These are phyloP conservation scores for Cromileptes altivelis DNA, from an alignment of 2,113 vertebrate species.

Conservation along the genomic window DNA sequence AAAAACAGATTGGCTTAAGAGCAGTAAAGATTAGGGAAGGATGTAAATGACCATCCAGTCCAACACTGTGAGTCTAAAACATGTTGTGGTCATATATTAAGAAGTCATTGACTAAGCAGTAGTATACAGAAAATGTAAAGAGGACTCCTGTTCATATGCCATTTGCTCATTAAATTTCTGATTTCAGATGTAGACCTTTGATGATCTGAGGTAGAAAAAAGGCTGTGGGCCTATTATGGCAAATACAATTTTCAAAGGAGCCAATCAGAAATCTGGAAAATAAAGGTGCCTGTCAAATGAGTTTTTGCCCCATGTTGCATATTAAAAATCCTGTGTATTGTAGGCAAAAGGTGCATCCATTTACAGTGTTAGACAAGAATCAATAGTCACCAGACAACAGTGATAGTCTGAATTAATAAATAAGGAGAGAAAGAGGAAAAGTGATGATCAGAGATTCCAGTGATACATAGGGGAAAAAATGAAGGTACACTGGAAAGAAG, in stretches of 20 bases:
- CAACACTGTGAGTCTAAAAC: not conserved
- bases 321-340: conserved; percentile 6
- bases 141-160: not conserved
- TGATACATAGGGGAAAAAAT: not conserved
- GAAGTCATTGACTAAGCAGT: not conserved
- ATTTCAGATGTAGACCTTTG: not conserved
- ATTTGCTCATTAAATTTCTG: conserved; percentile 2
- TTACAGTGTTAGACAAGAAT: conserved; percentile 25
- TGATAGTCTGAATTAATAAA: not conserved
- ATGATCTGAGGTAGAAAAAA: not conserved
- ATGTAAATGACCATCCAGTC: not conserved
- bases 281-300: conserved; percentile 69
- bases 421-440: not conserved
- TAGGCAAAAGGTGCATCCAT: conserved; percentile 7
- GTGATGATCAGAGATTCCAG: not conserved
- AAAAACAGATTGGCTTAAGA: not conserved
- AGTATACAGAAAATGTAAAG: not conserved
- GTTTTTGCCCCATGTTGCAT: conserved; percentile 62
- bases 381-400: conserved; percentile 9
- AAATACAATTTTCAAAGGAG: conserved; percentile 2
- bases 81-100: not conserved
- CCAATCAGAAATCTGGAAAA: conserved; percentile 14
- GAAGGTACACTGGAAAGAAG: not conserved
- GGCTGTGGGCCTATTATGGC: not conserved
- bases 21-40: not conserved